A percentile compares a stretch with the other conserved stretches of the same genome.
Conservation (phyloP, 2,113 vertebrate species). For the Prunella fulvescens region DNA sequence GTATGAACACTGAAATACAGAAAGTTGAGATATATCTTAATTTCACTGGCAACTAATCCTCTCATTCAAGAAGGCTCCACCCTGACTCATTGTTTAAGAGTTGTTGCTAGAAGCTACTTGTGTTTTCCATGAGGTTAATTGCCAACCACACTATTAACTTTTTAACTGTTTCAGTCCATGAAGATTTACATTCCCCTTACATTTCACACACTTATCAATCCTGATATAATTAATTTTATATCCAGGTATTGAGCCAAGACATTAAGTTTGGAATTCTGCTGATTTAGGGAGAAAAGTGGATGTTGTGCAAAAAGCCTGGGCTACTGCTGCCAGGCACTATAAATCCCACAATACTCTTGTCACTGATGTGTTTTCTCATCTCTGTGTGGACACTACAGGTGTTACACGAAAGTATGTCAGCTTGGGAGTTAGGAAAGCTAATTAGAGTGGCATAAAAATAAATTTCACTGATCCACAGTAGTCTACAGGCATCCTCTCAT, state of each 20-base stretch:
- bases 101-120: not conserved
- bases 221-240: not conserved
- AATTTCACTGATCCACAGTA: not conserved
- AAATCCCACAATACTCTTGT: rapidly evolving
- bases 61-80: not conserved
- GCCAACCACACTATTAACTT: not conserved
- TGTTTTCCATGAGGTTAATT: not conserved
- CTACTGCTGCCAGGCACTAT: not conserved
- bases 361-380: not conserved
- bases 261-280: not conserved
- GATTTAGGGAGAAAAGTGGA: not conserved
- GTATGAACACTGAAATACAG: not conserved
- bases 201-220: not conserved
- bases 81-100: not conserved
- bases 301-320: not conserved
- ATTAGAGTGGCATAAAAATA: not conserved
- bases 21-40: not conserved
- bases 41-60: not conserved
- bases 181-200: not conserved
- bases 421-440: not conserved
- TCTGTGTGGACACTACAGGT: not conserved
- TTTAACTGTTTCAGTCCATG: not conserved
- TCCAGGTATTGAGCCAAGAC: not conserved
- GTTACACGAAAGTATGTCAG: not conserved
- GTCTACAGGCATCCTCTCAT: not conserved